Base-by-base conservation (phyloP, 2,797 vertebrate species). In the Emydoidea blandingii region DNA sequence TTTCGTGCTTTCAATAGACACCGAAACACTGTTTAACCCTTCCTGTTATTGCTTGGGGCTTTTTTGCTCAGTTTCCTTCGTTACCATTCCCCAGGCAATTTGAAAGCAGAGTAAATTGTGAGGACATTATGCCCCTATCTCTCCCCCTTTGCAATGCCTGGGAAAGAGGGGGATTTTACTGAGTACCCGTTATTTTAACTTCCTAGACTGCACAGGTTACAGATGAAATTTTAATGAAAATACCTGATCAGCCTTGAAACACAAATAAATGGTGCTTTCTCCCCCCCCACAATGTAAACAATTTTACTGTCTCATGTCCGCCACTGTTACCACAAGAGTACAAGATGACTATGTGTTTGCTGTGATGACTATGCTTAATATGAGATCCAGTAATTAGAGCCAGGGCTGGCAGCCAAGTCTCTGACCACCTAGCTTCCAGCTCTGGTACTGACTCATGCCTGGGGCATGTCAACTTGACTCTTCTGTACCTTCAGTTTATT, bases 391-490 rank as follows among this genome's bases (percentile, higher is more conserved):
- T 95, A 96, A 96, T 89, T 79, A 94, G 79, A 97, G 85, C 85
- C 81, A 4, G 14, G 16, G 96, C 83, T 3, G 3, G 12, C 6
- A 97, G 96, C 95, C 97, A 97, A 96, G 86, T 56, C 85, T 94
- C 86, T 92, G 57, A 68, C n/a, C n/a, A 37, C n/a, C 16, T 79
- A 31, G 52, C 87, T 97, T 95, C 93, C 91, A 96, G 94, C 79
- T 87, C 93, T 97, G 96, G 94, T 94, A 96, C 86, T 2, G 1
- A 89, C 92, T 96, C 94, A 90, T 79, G 94, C 94, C 93, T 94
- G 27, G 81, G 95, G 94, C 86, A 95, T 94, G 85, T 81, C 95
- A 79, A 79, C 92, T 97, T 97, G 97, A 97, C 95, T 95, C 95
- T 85, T 97, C 91, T 96, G 83, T 95, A 53, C 59, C 95, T 88